phyloP scores from a whole-genome alignment of 2,113 vertebrate species.

The Gopherus evgoodei region DNA sequence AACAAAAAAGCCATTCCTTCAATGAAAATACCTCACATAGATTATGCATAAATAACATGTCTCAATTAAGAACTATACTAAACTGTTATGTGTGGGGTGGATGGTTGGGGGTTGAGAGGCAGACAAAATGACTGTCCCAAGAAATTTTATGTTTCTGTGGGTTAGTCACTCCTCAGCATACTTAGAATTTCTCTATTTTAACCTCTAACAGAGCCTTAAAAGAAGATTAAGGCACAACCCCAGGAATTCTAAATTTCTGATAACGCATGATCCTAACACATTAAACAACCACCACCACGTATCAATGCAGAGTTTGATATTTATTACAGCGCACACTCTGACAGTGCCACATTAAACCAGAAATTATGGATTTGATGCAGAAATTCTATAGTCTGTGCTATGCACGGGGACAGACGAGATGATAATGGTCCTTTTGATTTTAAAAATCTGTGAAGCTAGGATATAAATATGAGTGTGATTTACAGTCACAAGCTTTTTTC shows the following conservation, averaged over 20 bases:
- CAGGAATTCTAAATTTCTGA: conserved; percentile 47
- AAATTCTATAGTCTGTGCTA: conserved; percentile 51
- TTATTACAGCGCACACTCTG: conserved; percentile 26
- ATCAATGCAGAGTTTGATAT: conserved; percentile 29
- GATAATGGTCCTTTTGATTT: conserved; percentile 57
- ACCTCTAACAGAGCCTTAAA: neutral
- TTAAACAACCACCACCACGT: neutral
- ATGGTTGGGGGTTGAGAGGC: neutral
- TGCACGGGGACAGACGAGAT: conserved; percentile 56
- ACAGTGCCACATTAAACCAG: conserved; percentile 48
- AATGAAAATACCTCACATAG: neutral
- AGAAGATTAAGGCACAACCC: neutral
- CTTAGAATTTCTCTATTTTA: conserved; percentile 1
- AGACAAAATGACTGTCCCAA: conserved; percentile 20
- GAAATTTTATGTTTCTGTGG: neutral
- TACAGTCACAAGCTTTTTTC: neutral
- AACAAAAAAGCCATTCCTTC: neutral
- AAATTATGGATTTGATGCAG: conserved; percentile 54
- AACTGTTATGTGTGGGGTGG: neutral
- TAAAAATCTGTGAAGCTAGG: conserved; percentile 58
- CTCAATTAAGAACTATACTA: neutral
- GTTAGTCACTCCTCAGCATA: neutral
- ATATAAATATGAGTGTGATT: conserved; percentile 62
- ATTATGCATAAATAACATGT: neutral
- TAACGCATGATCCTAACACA: conserved; percentile 23